Conservation (phyloP, 2,888 invertebrate species). For the Tenthredo livida region DNA sequence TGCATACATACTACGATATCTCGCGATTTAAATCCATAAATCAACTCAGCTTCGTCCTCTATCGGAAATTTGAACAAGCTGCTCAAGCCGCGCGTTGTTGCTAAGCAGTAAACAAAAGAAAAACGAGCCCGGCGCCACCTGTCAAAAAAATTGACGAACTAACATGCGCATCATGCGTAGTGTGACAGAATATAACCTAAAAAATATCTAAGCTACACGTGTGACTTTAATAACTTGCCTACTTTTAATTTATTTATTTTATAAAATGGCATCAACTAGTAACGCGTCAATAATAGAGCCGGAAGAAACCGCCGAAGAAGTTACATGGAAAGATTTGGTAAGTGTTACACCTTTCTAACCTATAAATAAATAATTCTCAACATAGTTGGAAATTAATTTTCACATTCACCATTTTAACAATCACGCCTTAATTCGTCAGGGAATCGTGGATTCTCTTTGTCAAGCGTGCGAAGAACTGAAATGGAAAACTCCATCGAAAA, state of each 20-base stretch:
- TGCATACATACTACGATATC: too few relatives aligned
- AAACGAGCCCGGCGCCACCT: not conserved
- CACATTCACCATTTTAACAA: not conserved
- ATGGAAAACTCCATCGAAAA: constrained; percentile 97
- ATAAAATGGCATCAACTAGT: constrained; percentile 55
- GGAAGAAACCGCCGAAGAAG: constrained; percentile 66
- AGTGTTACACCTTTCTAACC: constrained; percentile 61
- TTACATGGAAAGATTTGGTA: constrained; percentile 84
- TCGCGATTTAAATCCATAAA: not conserved
- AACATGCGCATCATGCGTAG: not conserved
- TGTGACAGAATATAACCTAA: constrained; percentile 41
- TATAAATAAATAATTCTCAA: too few relatives aligned
- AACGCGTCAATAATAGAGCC: constrained; percentile 56
- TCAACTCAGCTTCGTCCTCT: not conserved
- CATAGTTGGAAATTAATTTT: not conserved
- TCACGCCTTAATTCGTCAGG: constrained; percentile 81
- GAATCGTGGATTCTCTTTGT: constrained; percentile 93
- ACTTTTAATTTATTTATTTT: not conserved
- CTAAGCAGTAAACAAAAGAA: constrained; percentile 4
- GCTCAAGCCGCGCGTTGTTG: not conserved
- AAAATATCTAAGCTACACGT: not conserved
- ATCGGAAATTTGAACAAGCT: not conserved
- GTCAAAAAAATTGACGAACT: not conserved
- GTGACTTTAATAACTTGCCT: not conserved
- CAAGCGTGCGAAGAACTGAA: constrained; percentile 95